Conservation (phyloP, 2,888 invertebrate species). For the Ectemnius cavifrons region DNA sequence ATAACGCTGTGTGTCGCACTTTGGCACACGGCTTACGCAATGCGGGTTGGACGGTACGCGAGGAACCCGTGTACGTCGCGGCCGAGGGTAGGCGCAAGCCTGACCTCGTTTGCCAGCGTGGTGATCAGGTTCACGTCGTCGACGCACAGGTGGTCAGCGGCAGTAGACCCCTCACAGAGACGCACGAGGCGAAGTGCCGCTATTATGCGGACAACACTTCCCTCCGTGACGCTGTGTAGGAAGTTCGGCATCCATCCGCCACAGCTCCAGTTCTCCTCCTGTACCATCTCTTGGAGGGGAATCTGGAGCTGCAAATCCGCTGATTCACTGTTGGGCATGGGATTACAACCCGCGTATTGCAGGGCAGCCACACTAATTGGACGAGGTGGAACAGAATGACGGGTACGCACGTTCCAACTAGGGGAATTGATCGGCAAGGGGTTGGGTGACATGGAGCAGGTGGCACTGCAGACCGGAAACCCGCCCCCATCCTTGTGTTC, state of each 20-base stretch:
- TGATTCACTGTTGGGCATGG: slow-evolving; percentile 30
- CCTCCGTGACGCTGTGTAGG: neutral
- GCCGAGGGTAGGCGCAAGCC: slow-evolving; percentile 37
- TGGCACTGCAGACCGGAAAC: too few relatives aligned
- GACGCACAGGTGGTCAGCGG: slow-evolving; percentile 48
- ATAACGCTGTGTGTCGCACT: slow-evolving; percentile 62
- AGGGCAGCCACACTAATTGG: slow-evolving; percentile 44
- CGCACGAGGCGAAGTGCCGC: slow-evolving; percentile 33
- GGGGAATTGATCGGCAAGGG: too few relatives aligned
- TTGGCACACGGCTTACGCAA: slow-evolving; percentile 55
- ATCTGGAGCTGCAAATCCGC: slow-evolving; percentile 41
- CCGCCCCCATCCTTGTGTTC: too few relatives aligned
- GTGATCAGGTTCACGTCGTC: slow-evolving; percentile 8
- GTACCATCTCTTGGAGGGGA: slow-evolving; percentile 48
- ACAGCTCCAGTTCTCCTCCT: slow-evolving; percentile 22
- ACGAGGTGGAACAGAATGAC: slow-evolving; percentile 43
- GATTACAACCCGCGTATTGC: slow-evolving; percentile 39
- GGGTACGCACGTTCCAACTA: too few relatives aligned
- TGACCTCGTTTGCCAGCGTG: slow-evolving; percentile 32
- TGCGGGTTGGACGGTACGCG: slow-evolving; percentile 60
- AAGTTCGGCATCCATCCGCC: too few relatives aligned
- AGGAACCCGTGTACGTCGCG: slow-evolving; percentile 55
- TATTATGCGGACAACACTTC: neutral
- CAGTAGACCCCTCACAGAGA: slow-evolving; percentile 20
- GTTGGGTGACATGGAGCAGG: too few relatives aligned